These are phyloP conservation scores for Heliconius nattereri DNA, from an alignment of 1,140 invertebrate genomes.

Conservation along the genomic window DNA sequence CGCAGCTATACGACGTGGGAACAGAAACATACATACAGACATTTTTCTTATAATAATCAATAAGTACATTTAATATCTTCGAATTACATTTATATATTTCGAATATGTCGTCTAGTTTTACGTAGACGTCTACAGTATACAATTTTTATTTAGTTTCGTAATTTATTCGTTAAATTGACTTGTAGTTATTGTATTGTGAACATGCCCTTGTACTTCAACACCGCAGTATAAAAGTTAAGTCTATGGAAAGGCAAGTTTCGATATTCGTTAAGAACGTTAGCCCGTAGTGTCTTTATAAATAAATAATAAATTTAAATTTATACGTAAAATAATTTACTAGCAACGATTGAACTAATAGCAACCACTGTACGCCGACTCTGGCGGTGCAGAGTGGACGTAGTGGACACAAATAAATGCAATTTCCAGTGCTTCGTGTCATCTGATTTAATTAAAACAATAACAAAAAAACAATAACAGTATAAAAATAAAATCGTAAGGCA, in stretches of 20 bases:
- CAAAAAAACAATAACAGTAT: slow-evolving; percentile 58
- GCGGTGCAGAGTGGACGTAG: slow-evolving; percentile 58
- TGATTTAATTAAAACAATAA: slow-evolving; percentile 53
- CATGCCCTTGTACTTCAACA: slow-evolving; percentile 32
- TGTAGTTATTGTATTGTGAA: slow-evolving; percentile 55
- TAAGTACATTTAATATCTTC: slow-evolving; percentile 8
- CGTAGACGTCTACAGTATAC: slow-evolving; percentile 31
- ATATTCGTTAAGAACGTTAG: slow-evolving; percentile 33
- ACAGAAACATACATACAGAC: slow-evolving; percentile 27
- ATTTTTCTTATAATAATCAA: slow-evolving; percentile 23
- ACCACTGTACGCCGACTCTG: slow-evolving; percentile 43
- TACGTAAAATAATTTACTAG: slow-evolving; percentile 43
- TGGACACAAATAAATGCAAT: slow-evolving; percentile 74
- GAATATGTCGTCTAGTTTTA: slow-evolving; percentile 21
- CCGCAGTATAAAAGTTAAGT: slow-evolving; percentile 23
- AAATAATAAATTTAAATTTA: slow-evolving; percentile 44
- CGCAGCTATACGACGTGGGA: slow-evolving; percentile 28
- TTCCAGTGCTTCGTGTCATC: slow-evolving; percentile 65
- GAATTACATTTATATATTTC: too few relatives aligned
- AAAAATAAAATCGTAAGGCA: slow-evolving; percentile 80
- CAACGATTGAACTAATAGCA: slow-evolving; percentile 46
- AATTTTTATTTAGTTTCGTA: slow-evolving; percentile 34
- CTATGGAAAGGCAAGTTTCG: slow-evolving; percentile 22
- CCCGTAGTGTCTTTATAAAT: slow-evolving; percentile 38
- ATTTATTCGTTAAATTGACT: slow-evolving; percentile 67